phyloP scores from a whole-genome alignment of 1,140 invertebrate species.

The Drosophila sp. region DNA sequence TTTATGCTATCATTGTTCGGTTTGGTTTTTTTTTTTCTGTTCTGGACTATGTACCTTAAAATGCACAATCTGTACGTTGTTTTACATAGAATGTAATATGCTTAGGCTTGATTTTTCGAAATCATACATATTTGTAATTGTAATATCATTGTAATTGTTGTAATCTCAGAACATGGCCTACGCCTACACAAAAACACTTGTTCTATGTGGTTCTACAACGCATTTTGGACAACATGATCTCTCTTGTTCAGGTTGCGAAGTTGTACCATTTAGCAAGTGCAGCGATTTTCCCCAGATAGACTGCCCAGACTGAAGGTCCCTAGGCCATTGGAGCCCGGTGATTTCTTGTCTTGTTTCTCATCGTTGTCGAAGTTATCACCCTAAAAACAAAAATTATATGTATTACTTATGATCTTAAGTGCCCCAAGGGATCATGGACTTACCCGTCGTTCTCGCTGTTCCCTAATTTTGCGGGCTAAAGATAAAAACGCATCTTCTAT shows the following conservation, averaged over 20 bases:
- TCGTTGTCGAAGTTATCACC: conserved; percentile 82
- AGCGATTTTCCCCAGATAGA: conserved; percentile 78
- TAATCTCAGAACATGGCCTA: conserved; percentile 3
- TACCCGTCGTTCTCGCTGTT: conserved; percentile 90
- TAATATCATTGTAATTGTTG: conserved; percentile 29
- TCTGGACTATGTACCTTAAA: conserved; percentile 75
- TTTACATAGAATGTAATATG: conserved; percentile 34
- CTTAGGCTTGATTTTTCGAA: background rate
- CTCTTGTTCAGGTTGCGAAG: conserved; percentile 35
- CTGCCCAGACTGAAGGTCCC: conserved; percentile 81
- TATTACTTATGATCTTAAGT: no score
- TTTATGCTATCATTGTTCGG: conserved; percentile 59
- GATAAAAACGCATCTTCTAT: conserved; percentile 94
- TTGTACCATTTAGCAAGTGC: conserved; percentile 70
- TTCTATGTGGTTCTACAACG: conserved; percentile 42
- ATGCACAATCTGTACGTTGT: conserved; percentile 71
- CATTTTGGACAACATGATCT: conserved; percentile 60
- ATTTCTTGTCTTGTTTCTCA: conserved; percentile 80
- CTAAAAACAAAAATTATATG: conserved; percentile 33
- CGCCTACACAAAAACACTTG: conserved; percentile 47
- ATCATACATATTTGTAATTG: conserved; percentile 18
- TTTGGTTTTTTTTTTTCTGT: conserved; percentile 15
- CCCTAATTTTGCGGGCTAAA: conserved; percentile 91
- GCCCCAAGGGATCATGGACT: conserved; percentile 32
- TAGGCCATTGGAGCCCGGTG: conserved; percentile 81